These are phyloP conservation scores for Lasiurus cinereus DNA, from an alignment of 2,113 vertebrate species.

Conservation along the genomic window DNA sequence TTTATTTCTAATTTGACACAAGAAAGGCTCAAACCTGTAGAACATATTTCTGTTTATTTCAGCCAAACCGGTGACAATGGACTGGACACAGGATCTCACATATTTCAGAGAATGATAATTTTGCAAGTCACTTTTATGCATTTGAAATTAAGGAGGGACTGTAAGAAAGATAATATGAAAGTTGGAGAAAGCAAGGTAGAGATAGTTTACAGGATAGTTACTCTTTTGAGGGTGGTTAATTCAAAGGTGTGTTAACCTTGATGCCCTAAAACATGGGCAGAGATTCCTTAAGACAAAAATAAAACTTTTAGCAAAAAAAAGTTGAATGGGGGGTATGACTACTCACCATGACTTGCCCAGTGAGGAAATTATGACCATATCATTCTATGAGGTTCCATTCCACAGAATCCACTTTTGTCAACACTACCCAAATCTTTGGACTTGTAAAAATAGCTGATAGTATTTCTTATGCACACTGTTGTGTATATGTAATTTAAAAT, in stretches of 20 bases:
- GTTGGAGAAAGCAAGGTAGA: not conserved
- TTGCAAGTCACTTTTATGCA: not conserved
- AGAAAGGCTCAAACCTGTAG: not conserved
- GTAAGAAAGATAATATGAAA: not conserved
- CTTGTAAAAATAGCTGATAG: not conserved
- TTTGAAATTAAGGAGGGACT: not conserved
- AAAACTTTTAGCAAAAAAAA: not conserved
- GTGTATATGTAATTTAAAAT: not conserved
- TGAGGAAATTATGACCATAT: not conserved
- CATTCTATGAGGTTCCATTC: not conserved
- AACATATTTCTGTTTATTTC: not conserved
- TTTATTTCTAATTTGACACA: constrained; percentile 3
- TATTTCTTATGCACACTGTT: not conserved
- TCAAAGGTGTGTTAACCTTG: not conserved
- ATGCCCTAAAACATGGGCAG: not conserved
- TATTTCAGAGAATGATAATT: not conserved
- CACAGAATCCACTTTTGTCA: not conserved
- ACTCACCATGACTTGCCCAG: not conserved
- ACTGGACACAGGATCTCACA: not conserved
- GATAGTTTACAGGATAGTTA: not conserved
- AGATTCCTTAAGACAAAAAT: not conserved
- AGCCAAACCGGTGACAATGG: not conserved
- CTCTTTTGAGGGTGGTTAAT: not conserved
- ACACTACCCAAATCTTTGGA: not conserved
- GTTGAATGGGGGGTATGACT: not conserved